A percentile compares a stretch with the other conserved stretches of the same genome.
These are phyloP conservation scores for Dicrurus megarhynchus DNA, from an alignment of 2,113 vertebrate genomes.

Conservation along the genomic window DNA sequence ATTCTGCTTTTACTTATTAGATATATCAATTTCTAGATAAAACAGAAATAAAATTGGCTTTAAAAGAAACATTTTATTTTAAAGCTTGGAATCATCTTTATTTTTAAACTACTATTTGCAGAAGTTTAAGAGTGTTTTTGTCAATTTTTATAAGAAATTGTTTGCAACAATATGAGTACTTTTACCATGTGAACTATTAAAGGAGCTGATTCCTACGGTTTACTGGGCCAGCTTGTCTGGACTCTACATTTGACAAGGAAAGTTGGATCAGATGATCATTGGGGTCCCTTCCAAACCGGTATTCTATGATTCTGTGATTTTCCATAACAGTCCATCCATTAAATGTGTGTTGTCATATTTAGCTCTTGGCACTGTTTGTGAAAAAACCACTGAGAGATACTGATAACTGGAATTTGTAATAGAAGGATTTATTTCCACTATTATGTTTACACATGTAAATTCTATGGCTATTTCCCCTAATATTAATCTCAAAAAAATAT, in stretches of 20 bases:
- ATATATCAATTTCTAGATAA: not conserved
- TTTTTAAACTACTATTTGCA: not conserved
- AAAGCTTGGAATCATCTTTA: not conserved
- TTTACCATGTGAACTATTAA: not conserved
- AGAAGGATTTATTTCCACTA: not conserved
- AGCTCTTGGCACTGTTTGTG: not conserved
- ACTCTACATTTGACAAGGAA: not conserved
- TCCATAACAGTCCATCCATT: not conserved
- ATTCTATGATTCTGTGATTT: not conserved
- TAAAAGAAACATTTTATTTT: not conserved
- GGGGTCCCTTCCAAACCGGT: not conserved
- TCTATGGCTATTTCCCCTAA: not conserved
- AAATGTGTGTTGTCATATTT: not conserved
- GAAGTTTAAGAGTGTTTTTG: not conserved
- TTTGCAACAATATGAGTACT: not conserved
- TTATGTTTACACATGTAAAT: not conserved
- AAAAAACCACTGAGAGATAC: not conserved
- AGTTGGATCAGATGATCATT: not conserved
- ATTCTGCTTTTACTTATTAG: not conserved
- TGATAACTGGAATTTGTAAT: not conserved
- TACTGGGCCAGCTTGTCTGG: not conserved
- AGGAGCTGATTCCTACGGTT: not conserved
- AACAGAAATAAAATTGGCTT: not conserved
- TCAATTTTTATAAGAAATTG: not conserved
- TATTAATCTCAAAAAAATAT: not conserved